Evolutionary conservation across 2,113 vertebrate species (phyloP).

Genomic region (Himantopus leucocephalus): DNA sequence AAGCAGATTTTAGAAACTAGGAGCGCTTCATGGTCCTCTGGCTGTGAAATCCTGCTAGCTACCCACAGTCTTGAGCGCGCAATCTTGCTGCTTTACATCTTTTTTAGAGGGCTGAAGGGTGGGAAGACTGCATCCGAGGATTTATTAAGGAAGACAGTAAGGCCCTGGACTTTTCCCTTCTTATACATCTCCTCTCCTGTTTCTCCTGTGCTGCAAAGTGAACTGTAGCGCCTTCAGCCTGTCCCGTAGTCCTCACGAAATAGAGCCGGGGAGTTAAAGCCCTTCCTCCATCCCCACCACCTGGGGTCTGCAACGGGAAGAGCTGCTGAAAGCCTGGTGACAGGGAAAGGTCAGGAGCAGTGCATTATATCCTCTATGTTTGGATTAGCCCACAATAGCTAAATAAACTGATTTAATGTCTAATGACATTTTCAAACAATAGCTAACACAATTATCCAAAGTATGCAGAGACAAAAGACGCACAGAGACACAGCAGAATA

Average conservation of each 20-base stretch:
- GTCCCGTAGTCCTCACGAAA: neutral
- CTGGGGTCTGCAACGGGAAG: neutral
- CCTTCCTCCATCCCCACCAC: neutral
- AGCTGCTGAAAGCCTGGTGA: neutral
- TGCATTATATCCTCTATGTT: neutral
- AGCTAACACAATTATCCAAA: conserved; percentile 24
- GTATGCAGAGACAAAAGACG: neutral
- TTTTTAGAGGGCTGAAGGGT: neutral
- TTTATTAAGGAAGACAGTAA: neutral
- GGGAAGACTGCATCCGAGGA: neutral
- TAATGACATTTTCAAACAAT: conserved; percentile 46
- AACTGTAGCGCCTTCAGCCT: neutral
- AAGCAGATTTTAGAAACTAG: neutral
- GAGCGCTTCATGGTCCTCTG: neutral
- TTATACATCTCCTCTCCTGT: neutral
- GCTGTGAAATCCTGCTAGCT: neutral
- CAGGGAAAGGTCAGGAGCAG: conserved; percentile 22
- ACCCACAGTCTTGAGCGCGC: neutral
- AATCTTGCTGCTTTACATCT: neutral
- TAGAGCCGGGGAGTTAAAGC: neutral
- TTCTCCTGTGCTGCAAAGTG: neutral
- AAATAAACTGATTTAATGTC: conserved; percentile 48
- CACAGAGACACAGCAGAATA: neutral
- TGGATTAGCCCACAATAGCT: conserved; percentile 30
- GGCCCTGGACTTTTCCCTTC: neutral